phyloP scores from a whole-genome alignment of 2,113 vertebrate genomes.

The Pangasianodon hypophthalmus region DNA sequence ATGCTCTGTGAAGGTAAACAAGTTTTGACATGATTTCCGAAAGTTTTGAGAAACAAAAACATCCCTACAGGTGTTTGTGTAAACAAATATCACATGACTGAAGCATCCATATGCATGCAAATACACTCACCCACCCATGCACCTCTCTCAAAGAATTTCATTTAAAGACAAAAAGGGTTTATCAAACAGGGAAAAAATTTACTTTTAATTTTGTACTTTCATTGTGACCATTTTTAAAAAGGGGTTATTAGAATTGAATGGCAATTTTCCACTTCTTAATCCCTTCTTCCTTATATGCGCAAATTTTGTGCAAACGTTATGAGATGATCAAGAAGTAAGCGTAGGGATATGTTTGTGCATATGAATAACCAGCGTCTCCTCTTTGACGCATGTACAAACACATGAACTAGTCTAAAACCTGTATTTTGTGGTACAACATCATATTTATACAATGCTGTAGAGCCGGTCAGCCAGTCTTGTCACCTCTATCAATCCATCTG shows the following conservation, averaged over 20 bases:
- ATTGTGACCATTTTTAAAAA: background rate
- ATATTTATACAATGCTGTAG: constrained; percentile 41
- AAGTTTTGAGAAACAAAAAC: constrained; percentile 4
- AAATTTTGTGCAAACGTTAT: too few species aligned
- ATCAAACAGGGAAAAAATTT: background rate
- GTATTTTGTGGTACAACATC: constrained; percentile 3
- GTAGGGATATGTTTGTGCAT: too few species aligned
- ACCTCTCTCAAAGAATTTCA: background rate
- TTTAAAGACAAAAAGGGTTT: background rate
- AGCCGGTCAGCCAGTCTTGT: constrained; percentile 6
- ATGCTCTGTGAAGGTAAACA: background rate
- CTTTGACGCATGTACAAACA: background rate
- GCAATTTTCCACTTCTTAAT: background rate
- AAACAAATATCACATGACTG: constrained; percentile 4
- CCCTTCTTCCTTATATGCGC: background rate
- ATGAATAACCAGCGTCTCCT: background rate
- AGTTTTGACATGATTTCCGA: background rate
- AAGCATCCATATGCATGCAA: background rate
- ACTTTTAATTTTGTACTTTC: background rate
- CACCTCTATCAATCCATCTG: constrained; percentile 37
- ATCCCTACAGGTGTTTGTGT: background rate
- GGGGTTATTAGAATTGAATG: background rate
- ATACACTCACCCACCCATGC: background rate
- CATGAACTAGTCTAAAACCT: background rate
- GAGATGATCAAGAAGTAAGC: background rate